Evolutionary conservation across 2,888 invertebrate genomes (phyloP).

Genomic region (Carabus problematicus): DNA sequence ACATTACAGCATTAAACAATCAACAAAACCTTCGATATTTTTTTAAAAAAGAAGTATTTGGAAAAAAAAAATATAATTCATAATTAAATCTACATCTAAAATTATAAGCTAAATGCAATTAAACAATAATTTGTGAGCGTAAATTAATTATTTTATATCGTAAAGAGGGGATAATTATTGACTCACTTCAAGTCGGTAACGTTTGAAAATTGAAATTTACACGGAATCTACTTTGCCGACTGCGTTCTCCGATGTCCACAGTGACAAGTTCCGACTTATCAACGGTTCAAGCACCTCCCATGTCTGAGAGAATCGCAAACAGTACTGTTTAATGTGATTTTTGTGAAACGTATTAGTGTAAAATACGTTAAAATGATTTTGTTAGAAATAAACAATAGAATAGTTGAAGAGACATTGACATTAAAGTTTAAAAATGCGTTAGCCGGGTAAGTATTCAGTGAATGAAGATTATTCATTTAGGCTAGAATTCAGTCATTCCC

Average conservation of each 20-base stretch:
- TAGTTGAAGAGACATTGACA: constrained; percentile 95
- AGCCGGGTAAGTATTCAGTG: constrained; percentile 82
- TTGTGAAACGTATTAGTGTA: constrained; percentile 41
- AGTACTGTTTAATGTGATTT: constrained; percentile 41
- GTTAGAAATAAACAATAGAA: constrained; percentile 98
- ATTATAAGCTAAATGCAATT: background rate
- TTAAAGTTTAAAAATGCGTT: constrained; percentile 96
- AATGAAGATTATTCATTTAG: constrained; percentile 37
- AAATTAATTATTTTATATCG: too few relatives aligned
- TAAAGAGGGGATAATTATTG: too few relatives aligned
- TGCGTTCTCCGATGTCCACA: constrained; percentile 14
- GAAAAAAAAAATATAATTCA: too few relatives aligned
- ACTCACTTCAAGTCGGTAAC: too few relatives aligned
- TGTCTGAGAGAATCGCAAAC: constrained; percentile 42
- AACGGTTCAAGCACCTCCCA: constrained; percentile 44
- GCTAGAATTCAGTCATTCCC: constrained; percentile 43
- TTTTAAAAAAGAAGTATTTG: too few relatives aligned
- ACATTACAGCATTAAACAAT: too few relatives aligned
- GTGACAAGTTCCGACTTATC: constrained; percentile 43
- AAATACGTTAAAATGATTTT: constrained; percentile 77
- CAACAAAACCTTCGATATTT: too few relatives aligned
- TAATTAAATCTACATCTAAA: too few relatives aligned
- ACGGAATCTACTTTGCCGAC: constrained; percentile 30
- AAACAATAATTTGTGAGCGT: background rate
- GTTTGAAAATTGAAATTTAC: too few relatives aligned